A percentile compares a stretch with the other conserved stretches of the same genome.
These are phyloP conservation scores for Cuculus canorus DNA, from an alignment of 2,797 vertebrate genomes.

Conservation along the genomic window DNA sequence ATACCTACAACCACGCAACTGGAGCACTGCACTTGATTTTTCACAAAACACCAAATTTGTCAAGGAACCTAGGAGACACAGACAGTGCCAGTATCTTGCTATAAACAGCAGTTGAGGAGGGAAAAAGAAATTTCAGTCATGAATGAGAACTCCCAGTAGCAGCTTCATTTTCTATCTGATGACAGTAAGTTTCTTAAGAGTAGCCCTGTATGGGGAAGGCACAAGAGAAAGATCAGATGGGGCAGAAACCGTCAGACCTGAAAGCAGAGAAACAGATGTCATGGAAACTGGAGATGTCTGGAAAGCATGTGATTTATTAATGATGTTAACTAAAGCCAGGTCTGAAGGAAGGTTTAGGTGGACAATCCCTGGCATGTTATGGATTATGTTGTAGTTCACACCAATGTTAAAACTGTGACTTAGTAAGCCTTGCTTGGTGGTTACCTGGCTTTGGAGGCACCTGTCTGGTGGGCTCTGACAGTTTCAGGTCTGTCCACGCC, in stretches of 20 bases:
- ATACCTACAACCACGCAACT: neutral
- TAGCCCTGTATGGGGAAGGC: neutral
- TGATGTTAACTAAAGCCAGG: neutral
- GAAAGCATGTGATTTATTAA: neutral
- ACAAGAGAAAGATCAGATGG: neutral
- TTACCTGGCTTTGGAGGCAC: neutral
- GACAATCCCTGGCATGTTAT: neutral
- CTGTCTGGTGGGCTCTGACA: neutral
- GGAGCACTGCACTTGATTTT: neutral
- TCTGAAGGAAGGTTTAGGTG: neutral
- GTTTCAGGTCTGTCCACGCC: neutral
- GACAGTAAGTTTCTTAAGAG: neutral
- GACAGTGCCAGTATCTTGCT: neutral
- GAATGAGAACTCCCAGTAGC: slow-evolving; percentile 2
- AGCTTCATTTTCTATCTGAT: neutral
- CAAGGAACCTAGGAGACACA: neutral
- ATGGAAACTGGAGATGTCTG: neutral
- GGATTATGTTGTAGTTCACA: fast-evolving
- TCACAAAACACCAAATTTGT: neutral
- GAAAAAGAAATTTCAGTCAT: neutral
- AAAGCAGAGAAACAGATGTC: neutral
- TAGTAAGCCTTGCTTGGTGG: neutral
- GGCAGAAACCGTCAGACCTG: neutral
- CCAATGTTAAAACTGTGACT: neutral
- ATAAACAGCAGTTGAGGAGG: neutral